These are phyloP conservation scores for Stegostoma tigrinum DNA, from an alignment of 2,113 vertebrate genomes.

Conservation along the genomic window DNA sequence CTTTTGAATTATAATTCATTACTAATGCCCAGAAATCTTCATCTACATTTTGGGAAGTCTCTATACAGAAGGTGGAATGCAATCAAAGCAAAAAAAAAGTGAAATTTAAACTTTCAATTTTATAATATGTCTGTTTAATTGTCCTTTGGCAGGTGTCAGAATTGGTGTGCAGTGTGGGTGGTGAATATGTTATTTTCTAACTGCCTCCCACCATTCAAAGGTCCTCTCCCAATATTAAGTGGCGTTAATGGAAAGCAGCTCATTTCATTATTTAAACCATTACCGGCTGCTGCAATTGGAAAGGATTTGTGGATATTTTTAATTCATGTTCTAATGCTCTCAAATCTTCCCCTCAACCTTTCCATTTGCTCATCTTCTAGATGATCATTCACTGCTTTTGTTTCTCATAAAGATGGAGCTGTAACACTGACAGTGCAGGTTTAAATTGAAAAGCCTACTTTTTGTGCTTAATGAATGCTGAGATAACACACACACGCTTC, in stretches of 20 bases:
- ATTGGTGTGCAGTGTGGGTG: background rate
- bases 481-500: background rate
- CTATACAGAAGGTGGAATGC: background rate
- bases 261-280: background rate
- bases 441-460: background rate
- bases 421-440: background rate
- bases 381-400: background rate
- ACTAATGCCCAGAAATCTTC: background rate
- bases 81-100: background rate
- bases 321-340: background rate
- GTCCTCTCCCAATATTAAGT: background rate
- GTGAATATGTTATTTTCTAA: background rate
- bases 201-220: background rate
- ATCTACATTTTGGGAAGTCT: background rate
- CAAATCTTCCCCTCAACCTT: background rate
- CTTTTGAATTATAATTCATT: background rate
- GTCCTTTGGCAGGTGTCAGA: background rate
- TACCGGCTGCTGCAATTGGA: background rate
- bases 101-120: background rate
- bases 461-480: background rate
- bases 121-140: background rate
- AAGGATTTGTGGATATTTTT: background rate
- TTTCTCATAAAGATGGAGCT: background rate
- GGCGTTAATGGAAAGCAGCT: background rate
- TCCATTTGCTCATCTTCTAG: background rate